These are phyloP conservation scores for Damaliscus lunatus DNA, from an alignment of 2,113 vertebrate species.

Conservation along the genomic window DNA sequence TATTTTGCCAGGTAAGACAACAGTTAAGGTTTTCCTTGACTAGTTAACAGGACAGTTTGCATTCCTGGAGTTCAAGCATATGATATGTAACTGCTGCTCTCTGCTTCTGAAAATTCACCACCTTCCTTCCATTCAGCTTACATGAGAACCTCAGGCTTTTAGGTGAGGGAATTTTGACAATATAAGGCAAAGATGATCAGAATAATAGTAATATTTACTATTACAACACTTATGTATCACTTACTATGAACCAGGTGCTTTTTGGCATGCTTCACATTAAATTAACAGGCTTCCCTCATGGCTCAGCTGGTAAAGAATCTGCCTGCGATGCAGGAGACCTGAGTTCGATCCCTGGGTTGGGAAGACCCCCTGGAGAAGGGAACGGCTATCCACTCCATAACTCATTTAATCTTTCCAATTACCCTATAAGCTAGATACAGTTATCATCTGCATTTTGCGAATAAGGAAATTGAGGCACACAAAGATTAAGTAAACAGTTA, in stretches of 20 bases:
- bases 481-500: neutral
- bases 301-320: neutral
- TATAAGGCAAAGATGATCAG: neutral
- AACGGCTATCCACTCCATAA: neutral
- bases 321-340: neutral
- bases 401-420: neutral
- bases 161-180: neutral
- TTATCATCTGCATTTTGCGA: neutral
- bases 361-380: neutral
- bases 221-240: neutral
- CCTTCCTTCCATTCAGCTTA: neutral
- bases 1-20: neutral
- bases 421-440: neutral
- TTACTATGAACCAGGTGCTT: neutral
- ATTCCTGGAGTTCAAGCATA: neutral
- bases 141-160: neutral
- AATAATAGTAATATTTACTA: neutral
- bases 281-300: neutral
- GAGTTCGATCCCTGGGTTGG: neutral
- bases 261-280: neutral
- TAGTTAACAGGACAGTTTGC: neutral
- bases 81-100: neutral
- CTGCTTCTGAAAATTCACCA: neutral
- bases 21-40: neutral
- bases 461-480: constrained; percentile 4